Base-by-base conservation (phyloP, 1,140 invertebrate species). In the Trypoxylus dichotomus region DNA sequence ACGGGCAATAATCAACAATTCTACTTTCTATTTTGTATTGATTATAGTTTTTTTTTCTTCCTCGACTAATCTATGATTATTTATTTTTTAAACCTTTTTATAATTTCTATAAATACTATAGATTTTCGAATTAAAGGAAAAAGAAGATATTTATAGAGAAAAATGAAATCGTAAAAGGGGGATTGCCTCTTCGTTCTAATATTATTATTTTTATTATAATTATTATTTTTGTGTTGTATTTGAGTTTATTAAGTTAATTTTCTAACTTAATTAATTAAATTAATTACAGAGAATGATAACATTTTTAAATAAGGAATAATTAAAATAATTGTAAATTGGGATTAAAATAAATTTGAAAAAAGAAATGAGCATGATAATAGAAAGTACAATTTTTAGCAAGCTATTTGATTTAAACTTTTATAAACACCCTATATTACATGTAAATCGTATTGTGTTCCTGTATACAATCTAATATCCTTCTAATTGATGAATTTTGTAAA, bases 1-100 rank as follows among this genome's bases (percentile, higher is more conserved):
- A 5, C 42, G 47, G 19, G 47, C 47, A 54, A 54, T 6, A 19
- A 54, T 54, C 47, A 54, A 54, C 47, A 54, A 54, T 54, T 54
- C 63, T 71, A 71, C 63, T 71, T 29, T 27, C 63, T 71, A 71
- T 71, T 27, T 71, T 71, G 63, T 71, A 71, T 71, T 54, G 47
- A 71, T 71, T 71, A 71, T 71, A 71, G 24, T 71, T 25, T 24
- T 60, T n/a, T n/a, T 54, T 54, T 54, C n/a, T 54, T 54, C 47
- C 47, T 54, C 47, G 47, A 29, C 63, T 71, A 71, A 32, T 71
- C 63, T 71, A 71, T 6, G 63, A 71, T 71, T 71, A 71, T 71
- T 71, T 71, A n/a, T 13, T 68, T 68, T 68, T 71, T 29, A 24
- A n/a, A 29, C 10, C 63, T 71, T 29, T 60, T n/a, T 60, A 60